A percentile compares a stretch with the other conserved stretches of the same genome.
phyloP scores from a whole-genome alignment of 2,113 vertebrate species.

The Pelecanoides urinatrix region DNA sequence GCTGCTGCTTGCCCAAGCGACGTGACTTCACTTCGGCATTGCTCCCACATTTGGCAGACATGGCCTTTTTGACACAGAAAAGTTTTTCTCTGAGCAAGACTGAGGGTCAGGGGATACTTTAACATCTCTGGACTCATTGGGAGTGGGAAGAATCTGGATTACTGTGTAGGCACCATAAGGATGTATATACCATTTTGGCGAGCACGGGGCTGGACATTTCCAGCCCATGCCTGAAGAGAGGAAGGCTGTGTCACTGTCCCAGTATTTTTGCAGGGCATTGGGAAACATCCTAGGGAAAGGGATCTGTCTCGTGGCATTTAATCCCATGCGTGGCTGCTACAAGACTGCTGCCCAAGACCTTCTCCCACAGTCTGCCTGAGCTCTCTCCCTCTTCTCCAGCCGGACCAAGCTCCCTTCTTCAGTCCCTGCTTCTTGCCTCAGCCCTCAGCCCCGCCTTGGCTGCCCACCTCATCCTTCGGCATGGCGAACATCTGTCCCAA shows the following conservation, averaged over 20 bases:
- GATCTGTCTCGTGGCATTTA: neutral
- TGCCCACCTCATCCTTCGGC: neutral
- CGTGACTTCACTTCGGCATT: neutral
- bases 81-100: neutral
- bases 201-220: rapidly evolving
- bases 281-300: neutral
- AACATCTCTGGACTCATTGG: neutral
- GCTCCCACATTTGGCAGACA: rapidly evolving
- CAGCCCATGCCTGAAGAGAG: neutral
- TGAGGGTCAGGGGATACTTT: neutral
- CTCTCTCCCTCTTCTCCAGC: neutral
- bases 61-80: neutral
- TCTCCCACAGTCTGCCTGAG: rapidly evolving
- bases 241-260: neutral
- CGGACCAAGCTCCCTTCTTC: neutral
- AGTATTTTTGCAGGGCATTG: neutral
- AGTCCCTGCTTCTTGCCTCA: neutral
- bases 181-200: neutral
- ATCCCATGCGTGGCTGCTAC: rapidly evolving
- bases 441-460: neutral
- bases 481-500: rapidly evolving
- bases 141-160: neutral
- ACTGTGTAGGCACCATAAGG: neutral
- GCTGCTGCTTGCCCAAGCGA: neutral
- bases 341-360: neutral